A percentile compares a stretch with the other conserved stretches of the same genome.
Evolutionary conservation across 1,140 invertebrate species (phyloP).

Genomic region (Caerostris extrusa): DNA sequence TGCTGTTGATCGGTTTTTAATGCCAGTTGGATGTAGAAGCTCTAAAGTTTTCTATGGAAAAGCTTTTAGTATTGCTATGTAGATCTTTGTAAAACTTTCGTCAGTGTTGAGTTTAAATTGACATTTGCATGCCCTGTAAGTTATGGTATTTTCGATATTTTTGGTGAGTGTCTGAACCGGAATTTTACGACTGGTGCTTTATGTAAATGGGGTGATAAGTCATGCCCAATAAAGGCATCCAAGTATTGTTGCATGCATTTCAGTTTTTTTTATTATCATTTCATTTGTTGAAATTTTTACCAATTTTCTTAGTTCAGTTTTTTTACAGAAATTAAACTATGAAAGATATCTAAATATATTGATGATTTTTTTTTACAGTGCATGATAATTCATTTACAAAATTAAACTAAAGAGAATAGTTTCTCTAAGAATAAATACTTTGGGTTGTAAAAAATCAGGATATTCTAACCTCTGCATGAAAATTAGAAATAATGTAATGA

Average conservation of each 20-base stretch:
- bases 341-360: no score
- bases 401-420: no score
- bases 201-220: background rate
- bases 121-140: background rate
- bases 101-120: background rate
- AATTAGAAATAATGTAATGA: no score
- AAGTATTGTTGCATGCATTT: background rate
- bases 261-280: background rate
- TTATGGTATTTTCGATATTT: background rate
- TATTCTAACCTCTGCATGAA: no score
- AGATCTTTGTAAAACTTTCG: background rate
- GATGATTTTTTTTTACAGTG: no score
- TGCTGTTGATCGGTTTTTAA: constrained; percentile 67
- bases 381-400: no score
- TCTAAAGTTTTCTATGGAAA: background rate
- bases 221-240: background rate
- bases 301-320: no score
- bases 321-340: no score
- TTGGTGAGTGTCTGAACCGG: background rate
- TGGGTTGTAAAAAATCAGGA: no score
- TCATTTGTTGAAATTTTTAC: no score
- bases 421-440: no score
- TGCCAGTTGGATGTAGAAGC: background rate
- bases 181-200: background rate
- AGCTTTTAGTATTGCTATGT: background rate